Evolutionary conservation across 2,888 invertebrate genomes (phyloP).

Genomic region (Disparrhopalites patrizii): DNA sequence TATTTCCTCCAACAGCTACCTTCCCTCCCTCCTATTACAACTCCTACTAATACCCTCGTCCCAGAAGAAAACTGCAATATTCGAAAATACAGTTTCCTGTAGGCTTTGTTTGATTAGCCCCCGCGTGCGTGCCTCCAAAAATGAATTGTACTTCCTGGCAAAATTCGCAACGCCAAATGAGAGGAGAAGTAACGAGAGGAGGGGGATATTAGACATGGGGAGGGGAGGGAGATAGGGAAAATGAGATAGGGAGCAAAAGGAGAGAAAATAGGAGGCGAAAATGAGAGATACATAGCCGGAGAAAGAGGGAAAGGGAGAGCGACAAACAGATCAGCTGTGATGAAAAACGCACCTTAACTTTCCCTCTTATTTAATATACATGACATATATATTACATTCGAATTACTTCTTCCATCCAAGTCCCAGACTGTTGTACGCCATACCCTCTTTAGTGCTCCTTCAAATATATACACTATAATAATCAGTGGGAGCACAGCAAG

Average conservation of each 20-base stretch:
- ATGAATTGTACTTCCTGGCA: conserved; percentile 41
- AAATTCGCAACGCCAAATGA: conserved; percentile 23
- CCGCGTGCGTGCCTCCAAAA: conserved; percentile 39
- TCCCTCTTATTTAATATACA: too few species aligned
- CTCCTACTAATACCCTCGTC: not conserved
- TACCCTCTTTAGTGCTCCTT: too few species aligned
- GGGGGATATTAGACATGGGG: not conserved
- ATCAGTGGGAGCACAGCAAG: not conserved
- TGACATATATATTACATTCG: not conserved
- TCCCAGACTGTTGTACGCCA: not conserved
- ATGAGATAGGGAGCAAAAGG: not conserved
- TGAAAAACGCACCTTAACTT: conserved; percentile 11
- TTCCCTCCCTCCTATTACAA: not conserved
- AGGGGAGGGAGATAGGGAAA: conserved; percentile 7
- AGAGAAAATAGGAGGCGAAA: not conserved
- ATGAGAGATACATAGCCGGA: conserved; percentile 6
- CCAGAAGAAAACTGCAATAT: not conserved
- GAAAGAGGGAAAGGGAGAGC: not conserved
- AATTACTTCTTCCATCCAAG: not conserved
- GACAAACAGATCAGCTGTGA: not conserved
- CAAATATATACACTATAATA: not conserved
- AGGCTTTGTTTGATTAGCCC: conserved; percentile 35
- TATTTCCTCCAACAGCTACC: not conserved
- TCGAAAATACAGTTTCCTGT: not conserved
- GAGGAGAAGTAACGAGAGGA: not conserved